A percentile compares a stretch with the other conserved stretches of the same genome.
Evolutionary conservation across 1,140 invertebrate species (phyloP).

Genomic region (Anastrepha ludens): DNA sequence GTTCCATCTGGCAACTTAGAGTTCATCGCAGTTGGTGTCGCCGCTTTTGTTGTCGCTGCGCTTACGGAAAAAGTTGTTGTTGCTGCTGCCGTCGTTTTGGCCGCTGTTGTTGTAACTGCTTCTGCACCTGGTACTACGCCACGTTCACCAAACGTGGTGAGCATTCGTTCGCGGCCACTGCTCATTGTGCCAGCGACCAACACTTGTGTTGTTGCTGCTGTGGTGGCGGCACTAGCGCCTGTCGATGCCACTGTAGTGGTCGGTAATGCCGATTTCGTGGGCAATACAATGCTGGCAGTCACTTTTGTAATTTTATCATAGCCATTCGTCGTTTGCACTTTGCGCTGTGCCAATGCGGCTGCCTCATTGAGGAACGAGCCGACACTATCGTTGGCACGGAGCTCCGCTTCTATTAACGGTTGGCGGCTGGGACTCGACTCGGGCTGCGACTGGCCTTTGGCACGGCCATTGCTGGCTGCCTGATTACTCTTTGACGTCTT

Average conservation of each 20-base stretch:
- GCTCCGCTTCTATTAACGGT: conserved; percentile 61
- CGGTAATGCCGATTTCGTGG: conserved; percentile 38
- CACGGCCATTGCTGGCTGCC: conserved; percentile 56
- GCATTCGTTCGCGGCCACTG: conserved; percentile 66
- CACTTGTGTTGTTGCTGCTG: conserved; percentile 62
- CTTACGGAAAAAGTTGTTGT: neutral
- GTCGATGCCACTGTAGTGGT: conserved; percentile 44
- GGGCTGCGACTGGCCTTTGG: conserved; percentile 47
- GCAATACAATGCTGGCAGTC: conserved; percentile 57
- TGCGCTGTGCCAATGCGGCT: conserved; percentile 1
- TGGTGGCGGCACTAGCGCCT: neutral
- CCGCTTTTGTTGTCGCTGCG: too few species aligned
- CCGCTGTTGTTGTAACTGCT: neutral
- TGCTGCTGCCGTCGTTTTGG: neutral
- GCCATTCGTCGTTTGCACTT: neutral
- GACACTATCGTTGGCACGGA: conserved; percentile 58
- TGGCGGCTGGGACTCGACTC: conserved; percentile 67
- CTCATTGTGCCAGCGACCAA: conserved; percentile 66
- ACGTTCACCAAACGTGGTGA: conserved; percentile 65
- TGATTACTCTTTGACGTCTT: conserved; percentile 74
- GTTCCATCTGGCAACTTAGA: neutral
- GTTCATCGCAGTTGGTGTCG: too few species aligned
- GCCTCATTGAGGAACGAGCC: conserved; percentile 57
- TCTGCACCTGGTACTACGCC: neutral
- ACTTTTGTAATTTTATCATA: conserved; percentile 56